Conservation (phyloP, 2,113 vertebrate species). For the Tympanuchus pallidicinctus region DNA sequence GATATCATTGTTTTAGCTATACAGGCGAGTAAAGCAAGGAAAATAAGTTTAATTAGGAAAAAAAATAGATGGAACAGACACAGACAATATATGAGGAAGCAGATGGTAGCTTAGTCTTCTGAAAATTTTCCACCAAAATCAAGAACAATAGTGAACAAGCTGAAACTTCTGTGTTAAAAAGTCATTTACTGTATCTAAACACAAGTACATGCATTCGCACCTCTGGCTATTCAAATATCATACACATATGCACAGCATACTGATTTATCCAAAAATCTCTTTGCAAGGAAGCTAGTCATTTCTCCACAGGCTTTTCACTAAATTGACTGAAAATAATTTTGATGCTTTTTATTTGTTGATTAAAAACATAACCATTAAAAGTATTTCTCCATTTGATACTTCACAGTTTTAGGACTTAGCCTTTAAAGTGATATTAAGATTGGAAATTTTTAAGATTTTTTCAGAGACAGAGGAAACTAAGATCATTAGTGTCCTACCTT, state of each 20-base stretch:
- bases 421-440: background rate
- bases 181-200: background rate
- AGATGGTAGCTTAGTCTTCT: background rate
- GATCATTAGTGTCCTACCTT: background rate
- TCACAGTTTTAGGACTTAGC: background rate
- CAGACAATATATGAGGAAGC: background rate
- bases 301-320: background rate
- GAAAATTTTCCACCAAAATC: background rate
- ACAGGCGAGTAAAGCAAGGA: background rate
- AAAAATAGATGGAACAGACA: background rate
- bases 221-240: rapidly evolving
- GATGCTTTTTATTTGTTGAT: background rate
- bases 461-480: background rate
- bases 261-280: background rate
- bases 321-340: background rate
- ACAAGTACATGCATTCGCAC: rapidly evolving
- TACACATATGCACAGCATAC: rapidly evolving
- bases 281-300: background rate
- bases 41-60: rapidly evolving
- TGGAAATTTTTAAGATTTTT: background rate
- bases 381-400: background rate
- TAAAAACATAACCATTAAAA: background rate
- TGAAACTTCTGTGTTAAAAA: background rate
- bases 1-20: background rate
- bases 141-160: background rate